Conservation (phyloP, 1,140 invertebrate species). For the Diorhabda carinulata region DNA sequence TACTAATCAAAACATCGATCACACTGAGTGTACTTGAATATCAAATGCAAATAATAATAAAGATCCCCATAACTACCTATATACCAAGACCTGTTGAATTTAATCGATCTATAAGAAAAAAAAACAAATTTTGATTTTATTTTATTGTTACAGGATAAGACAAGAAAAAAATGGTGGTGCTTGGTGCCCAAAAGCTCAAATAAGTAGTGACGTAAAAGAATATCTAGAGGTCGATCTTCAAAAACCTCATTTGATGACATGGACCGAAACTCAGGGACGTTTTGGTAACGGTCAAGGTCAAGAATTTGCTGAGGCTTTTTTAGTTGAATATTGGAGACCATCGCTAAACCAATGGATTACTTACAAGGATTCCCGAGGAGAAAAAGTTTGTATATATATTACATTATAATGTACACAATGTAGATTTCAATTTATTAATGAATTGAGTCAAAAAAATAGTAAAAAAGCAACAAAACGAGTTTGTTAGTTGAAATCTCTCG, state of each 20-base stretch:
- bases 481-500: too few species aligned
- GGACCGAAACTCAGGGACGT: constrained; percentile 86
- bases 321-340: constrained; percentile 79
- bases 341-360: constrained; percentile 67
- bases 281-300: constrained; percentile 92
- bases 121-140: too few species aligned
- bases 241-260: constrained; percentile 74
- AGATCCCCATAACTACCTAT: too few species aligned
- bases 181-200: constrained; percentile 86
- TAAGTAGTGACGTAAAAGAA: constrained; percentile 70
- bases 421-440: too few species aligned
- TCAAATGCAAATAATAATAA: too few species aligned
- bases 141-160: constrained; percentile 65
- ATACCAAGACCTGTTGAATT: too few species aligned
- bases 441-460: too few species aligned
- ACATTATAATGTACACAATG: not conserved
- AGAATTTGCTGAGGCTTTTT: constrained; percentile 81
- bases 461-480: too few species aligned
- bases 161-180: constrained; percentile 86
- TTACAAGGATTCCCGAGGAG: constrained; percentile 72
- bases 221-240: constrained; percentile 83
- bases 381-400: constrained; percentile 57
- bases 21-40: too few species aligned
- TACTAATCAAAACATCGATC: too few species aligned
- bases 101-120: too few species aligned